Conservation (phyloP, 2,888 invertebrate species). For the Acanthosepion lycidas region DNA sequence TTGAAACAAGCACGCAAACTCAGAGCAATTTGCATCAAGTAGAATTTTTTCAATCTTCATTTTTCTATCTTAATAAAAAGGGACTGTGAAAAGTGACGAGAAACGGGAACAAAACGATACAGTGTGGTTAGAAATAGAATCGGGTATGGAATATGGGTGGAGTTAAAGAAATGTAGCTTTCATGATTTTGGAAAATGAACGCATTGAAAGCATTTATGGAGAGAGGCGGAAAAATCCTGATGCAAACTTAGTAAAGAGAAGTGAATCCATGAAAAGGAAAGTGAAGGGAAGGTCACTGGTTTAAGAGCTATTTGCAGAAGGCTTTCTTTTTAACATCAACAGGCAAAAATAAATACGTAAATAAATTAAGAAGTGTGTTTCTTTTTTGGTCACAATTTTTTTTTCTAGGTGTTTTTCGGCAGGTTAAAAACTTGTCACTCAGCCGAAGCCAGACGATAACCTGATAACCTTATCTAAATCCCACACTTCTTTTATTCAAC, state of each 20-base stretch:
- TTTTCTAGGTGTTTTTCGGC: neutral
- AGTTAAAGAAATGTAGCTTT: neutral
- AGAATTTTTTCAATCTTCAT: neutral
- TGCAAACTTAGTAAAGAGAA: neutral
- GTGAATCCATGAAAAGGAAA: neutral
- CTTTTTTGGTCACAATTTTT: neutral
- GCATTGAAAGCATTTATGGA: neutral
- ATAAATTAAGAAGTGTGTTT: neutral
- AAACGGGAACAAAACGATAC: neutral
- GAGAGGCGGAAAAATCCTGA: neutral
- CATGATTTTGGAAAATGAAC: neutral
- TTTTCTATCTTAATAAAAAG: neutral
- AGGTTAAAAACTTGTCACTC: slow-evolving; percentile 21
- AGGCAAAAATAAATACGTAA: neutral
- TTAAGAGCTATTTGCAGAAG: neutral
- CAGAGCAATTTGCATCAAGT: too few species aligned
- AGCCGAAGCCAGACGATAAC: slow-evolving; percentile 12
- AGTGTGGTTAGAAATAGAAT: neutral
- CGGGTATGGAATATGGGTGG: neutral
- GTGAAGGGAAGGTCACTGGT: neutral
- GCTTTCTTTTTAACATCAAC: neutral
- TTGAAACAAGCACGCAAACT: neutral
- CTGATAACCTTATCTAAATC: slow-evolving; percentile 21
- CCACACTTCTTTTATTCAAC: neutral
- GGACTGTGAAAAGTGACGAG: neutral